Base-by-base conservation (phyloP, 2,888 invertebrate species). In the Hemistola chrysoprasaria region DNA sequence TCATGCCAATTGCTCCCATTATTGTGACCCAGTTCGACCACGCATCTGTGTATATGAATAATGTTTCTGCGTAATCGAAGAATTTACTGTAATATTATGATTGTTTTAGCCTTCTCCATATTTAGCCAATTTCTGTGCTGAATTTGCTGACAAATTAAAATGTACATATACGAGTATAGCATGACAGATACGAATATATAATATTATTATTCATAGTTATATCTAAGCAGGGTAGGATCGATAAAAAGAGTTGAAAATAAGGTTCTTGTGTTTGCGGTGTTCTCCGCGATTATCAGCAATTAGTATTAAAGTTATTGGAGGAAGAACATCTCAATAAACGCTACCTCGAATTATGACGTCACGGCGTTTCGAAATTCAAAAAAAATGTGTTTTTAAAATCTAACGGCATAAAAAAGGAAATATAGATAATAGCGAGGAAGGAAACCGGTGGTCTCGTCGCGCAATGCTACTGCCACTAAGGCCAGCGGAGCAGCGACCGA, bases 401-500 rank as follows among this genome's bases (percentile, higher is more conserved):
- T 52, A 53, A 54, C 52, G 51, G 51, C 47, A 54, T 60, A 63
- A 58, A 60, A 62, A 57, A 68, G 67, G 67, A 65, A 70, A 68
- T 60, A 69, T 62, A 69, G 71, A 68, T 69, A 70, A 67, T 69
- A 65, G 78, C 64, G 74, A 80, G 82, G 82, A 83, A 83, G 82
- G 82, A 81, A 82, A 82, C 80, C 72, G 58, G 59, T 57, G 68
- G 59, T 65, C 65, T 61, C 53, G 47, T 55, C 61, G 65, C 53
- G 70, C 67, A 70, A 62, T 66, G 70, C 61, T 67, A 51, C 54
- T 50, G 31, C 30, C 48, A 35, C 52, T 65, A 64, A 79, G 79
- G 80, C 74, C 79, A 62, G 58, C 62, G 61, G 85, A 70, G 62
- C 84, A 76, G 53, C 72, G 86, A 76, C 86, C 87, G 71, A 49